These are phyloP conservation scores for Poecilia wingei DNA, from an alignment of 2,797 vertebrate genomes.

Conservation along the genomic window DNA sequence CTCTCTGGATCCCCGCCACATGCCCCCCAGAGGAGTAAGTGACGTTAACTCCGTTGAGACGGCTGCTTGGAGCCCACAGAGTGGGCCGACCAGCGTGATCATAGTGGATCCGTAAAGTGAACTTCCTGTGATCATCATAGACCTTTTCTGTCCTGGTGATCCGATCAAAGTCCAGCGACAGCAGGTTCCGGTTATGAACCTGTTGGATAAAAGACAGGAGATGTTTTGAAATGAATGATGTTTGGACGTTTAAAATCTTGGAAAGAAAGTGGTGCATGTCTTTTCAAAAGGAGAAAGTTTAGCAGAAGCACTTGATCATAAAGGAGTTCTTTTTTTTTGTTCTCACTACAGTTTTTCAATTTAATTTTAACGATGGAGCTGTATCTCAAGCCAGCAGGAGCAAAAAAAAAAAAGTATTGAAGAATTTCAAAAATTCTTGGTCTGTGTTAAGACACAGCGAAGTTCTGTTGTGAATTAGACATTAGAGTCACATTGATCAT, in stretches of 20 bases:
- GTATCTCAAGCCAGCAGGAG: constrained; percentile 63
- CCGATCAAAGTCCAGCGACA: constrained; percentile 96
- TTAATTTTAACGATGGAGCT: constrained; percentile 59
- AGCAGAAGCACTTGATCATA: constrained; percentile 50
- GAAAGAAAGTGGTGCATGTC: constrained; percentile 24
- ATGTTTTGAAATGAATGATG: neutral
- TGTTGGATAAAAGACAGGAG: constrained; percentile 52
- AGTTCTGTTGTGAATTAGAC: constrained; percentile 61
- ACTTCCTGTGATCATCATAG: constrained; percentile 98
- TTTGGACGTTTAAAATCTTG: constrained; percentile 24
- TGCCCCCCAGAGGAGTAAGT: constrained; percentile 94
- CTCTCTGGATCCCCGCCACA: constrained; percentile 94
- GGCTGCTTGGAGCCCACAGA: constrained; percentile 97
- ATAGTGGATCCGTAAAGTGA: constrained; percentile 94
- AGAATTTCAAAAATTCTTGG: constrained; percentile 69
- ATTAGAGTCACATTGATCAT: constrained; percentile 65
- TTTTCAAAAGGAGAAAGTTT: constrained; percentile 44
- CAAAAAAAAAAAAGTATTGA: constrained; percentile 50
- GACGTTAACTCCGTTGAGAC: constrained; percentile 95
- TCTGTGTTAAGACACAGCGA: constrained; percentile 57
- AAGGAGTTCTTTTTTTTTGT: constrained; percentile 55
- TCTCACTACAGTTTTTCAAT: constrained; percentile 68
- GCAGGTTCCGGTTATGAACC: constrained; percentile 97
- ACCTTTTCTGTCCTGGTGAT: constrained; percentile 98
- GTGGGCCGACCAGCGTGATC: constrained; percentile 95